Conservation (phyloP, 1,140 invertebrate genomes). For the Drosophila nannoptera region DNA sequence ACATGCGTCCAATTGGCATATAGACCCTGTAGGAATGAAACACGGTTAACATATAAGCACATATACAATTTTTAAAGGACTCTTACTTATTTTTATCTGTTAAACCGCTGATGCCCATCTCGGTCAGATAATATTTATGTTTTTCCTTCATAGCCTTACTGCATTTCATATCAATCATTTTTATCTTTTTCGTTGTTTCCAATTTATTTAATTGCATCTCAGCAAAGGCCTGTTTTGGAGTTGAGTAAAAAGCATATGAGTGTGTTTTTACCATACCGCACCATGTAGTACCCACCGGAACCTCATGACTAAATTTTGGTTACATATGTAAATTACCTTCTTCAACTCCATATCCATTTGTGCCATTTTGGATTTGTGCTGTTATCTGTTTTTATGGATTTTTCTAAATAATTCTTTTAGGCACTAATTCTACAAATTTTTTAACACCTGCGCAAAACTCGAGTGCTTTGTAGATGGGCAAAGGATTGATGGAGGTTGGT, state of each 20-base stretch:
- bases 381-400: not conserved
- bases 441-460: slow-evolving; percentile 48
- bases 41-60: not conserved
- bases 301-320: not conserved
- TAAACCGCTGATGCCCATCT: slow-evolving; percentile 69
- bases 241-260: slow-evolving; percentile 16
- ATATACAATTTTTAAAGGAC: not conserved
- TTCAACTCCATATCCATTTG: slow-evolving; percentile 78
- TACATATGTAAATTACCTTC: slow-evolving; percentile 48
- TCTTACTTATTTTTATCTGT: slow-evolving; percentile 64
- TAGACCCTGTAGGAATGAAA: slow-evolving; percentile 57
- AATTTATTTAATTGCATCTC: slow-evolving; percentile 79
- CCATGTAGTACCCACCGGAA: slow-evolving; percentile 40
- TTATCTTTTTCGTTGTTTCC: slow-evolving; percentile 78
- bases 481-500: slow-evolving; percentile 11
- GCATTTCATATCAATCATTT: slow-evolving; percentile 77
- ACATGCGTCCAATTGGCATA: slow-evolving; percentile 77
- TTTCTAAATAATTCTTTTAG: slow-evolving; percentile 11
- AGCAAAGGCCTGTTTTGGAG: slow-evolving; percentile 66
- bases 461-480: slow-evolving; percentile 10
- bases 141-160: slow-evolving; percentile 76
- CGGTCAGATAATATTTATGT: slow-evolving; percentile 76
- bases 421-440: slow-evolving; percentile 34
- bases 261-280: slow-evolving; percentile 10
- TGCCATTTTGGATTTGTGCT: slow-evolving; percentile 55